Evolutionary conservation across 2,113 vertebrate genomes (phyloP), one percentile per base, ranked within the genome.

Genomic region (Neogale vison): DNA sequence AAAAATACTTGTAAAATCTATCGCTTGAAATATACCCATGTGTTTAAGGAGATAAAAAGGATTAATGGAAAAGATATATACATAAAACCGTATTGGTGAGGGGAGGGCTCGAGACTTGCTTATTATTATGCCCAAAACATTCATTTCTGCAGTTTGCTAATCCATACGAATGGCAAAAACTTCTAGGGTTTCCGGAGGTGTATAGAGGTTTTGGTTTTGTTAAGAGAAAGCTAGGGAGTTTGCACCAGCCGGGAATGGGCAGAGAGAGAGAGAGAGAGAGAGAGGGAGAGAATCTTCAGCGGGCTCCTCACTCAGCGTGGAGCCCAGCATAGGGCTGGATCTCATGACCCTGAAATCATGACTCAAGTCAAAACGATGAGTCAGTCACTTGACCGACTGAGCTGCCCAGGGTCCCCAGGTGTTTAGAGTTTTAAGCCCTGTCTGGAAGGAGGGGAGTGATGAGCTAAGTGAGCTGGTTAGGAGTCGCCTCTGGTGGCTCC

Each of bases 1-100:
- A 15, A 87, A 96, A 93, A 93, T 61, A 57, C 80, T 57, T 90
- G 31, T 93, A 67, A 91, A 92, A 76, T 89, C 17, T 77, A 4
- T 93, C 76, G 72, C 42, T 97, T 79, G 7, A 86, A 52, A 76
- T 52, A 61, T 14, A 52, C 31, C n/a, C 9, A 34, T 55, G 6
- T 84, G 57, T 61, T 52, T 39, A 31, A 92, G 77, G 29, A 63
- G n/a, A n/a, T 55, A 17, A 29, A 50, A 74, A 77, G 20, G 2
- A 52, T 90, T 36, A 39, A 23, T 47, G 42, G 26, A 39, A 57
- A 47, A 92, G 14, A 55, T 79, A 9, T 61, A 21, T 69, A 11
- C 7, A 4, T 90, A 31, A 31, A 59, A 26, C 31, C 9, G 59
- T 63, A 72, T 23, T 24, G 47, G 2, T 5, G 12, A 13, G 24